Evolutionary conservation across 2,113 vertebrate species (phyloP).

Genomic region (Rana temporaria): DNA sequence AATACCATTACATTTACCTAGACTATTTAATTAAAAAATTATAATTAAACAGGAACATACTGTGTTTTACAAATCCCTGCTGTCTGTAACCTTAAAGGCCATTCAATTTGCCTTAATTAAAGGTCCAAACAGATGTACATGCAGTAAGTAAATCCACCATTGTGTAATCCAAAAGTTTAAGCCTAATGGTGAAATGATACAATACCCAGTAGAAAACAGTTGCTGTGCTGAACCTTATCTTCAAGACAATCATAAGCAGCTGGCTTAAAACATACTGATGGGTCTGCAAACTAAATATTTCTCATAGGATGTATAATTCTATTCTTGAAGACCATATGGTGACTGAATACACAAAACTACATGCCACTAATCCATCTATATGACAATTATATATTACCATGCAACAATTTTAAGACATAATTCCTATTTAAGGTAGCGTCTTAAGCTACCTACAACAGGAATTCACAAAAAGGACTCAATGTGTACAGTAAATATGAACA

Average conservation of each 20-base stretch:
- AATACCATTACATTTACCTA: neutral
- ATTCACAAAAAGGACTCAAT: neutral
- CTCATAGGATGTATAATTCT: slow-evolving; percentile 49
- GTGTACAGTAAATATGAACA: slow-evolving; percentile 23
- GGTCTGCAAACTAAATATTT: slow-evolving; percentile 44
- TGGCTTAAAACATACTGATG: slow-evolving; percentile 47
- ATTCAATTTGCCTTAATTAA: slow-evolving; percentile 9
- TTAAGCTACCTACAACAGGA: slow-evolving; percentile 24
- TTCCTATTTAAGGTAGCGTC: slow-evolving; percentile 54
- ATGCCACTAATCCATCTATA: slow-evolving; percentile 50
- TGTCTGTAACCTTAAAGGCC: neutral
- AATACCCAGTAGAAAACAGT: slow-evolving; percentile 47
- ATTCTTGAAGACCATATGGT: slow-evolving; percentile 37
- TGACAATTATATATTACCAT: slow-evolving; percentile 54
- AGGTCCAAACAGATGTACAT: neutral
- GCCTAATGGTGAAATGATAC: slow-evolving; percentile 21
- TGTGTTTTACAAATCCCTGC: neutral
- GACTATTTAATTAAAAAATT: slow-evolving; percentile 1
- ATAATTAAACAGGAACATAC: neutral
- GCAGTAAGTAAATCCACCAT: slow-evolving; percentile 16
- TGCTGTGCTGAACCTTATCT: slow-evolving; percentile 35
- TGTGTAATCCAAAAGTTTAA: slow-evolving; percentile 32
- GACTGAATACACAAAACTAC: neutral
- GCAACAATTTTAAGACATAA: slow-evolving; percentile 58
- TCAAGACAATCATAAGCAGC: slow-evolving; percentile 45